Percentiles rank a stretch among this genome's conserved stretches.
Conservation (phyloP, 2,797 vertebrate genomes). For the Discoglossus pictus region DNA sequence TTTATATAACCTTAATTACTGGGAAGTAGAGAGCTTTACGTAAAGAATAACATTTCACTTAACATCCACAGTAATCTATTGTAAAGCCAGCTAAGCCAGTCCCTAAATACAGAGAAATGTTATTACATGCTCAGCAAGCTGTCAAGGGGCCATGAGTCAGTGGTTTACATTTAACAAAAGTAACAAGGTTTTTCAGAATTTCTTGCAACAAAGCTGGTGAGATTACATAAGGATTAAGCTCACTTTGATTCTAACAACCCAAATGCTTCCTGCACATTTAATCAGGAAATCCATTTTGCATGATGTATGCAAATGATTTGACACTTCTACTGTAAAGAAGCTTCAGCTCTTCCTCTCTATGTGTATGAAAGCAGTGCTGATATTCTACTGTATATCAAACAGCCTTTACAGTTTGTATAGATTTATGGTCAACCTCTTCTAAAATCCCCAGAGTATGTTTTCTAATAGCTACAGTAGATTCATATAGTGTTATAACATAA, state of each 20-base stretch:
- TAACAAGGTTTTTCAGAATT: slow-evolving; percentile 79
- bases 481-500: slow-evolving; percentile 55
- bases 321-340: slow-evolving; percentile 55
- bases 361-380: slow-evolving; percentile 28
- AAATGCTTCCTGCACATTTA: slow-evolving; percentile 71
- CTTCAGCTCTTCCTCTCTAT: slow-evolving; percentile 51
- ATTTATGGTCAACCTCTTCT: slow-evolving; percentile 57
- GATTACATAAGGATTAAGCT: slow-evolving; percentile 75
- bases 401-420: slow-evolving; percentile 52
- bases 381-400: slow-evolving; percentile 20
- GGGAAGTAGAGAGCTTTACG: slow-evolving; percentile 68
- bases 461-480: slow-evolving; percentile 60
- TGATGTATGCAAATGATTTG: slow-evolving; percentile 62
- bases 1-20: slow-evolving; percentile 75
- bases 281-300: slow-evolving; percentile 65
- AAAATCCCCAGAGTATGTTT: slow-evolving; percentile 58
- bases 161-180: slow-evolving; percentile 80
- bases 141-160: slow-evolving; percentile 76
- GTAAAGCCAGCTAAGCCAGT: slow-evolving; percentile 77
- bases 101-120: slow-evolving; percentile 76
- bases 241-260: slow-evolving; percentile 76
- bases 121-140: slow-evolving; percentile 79
- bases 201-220: slow-evolving; percentile 72
- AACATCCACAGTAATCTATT: slow-evolving; percentile 78
- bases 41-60: slow-evolving; percentile 78